Conservation (phyloP, 2,113 vertebrate genomes). For the Cacatua alba region DNA sequence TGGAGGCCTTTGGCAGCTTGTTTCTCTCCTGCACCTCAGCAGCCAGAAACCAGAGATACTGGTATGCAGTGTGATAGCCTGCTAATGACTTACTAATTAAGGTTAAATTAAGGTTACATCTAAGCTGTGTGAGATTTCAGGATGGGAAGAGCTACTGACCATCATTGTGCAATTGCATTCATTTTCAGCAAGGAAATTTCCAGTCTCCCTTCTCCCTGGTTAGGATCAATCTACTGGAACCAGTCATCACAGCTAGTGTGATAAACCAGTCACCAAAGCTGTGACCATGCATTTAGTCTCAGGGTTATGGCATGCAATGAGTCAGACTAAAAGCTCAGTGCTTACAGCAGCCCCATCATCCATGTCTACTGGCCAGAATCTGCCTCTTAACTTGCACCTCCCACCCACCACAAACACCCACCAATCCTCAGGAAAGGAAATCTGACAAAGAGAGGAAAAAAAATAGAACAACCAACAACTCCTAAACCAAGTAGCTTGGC, state of each 20-base stretch:
- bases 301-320: rapidly evolving
- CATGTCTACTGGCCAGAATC: neutral
- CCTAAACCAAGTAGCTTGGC: neutral
- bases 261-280: neutral
- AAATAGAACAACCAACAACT: neutral
- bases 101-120: neutral
- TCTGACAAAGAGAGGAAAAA: neutral
- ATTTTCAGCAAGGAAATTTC: neutral
- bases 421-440: neutral
- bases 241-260: neutral
- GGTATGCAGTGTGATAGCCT: neutral
- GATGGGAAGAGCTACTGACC: neutral
- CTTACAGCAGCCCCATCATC: neutral
- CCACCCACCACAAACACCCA: no score
- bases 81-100: neutral
- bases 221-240: neutral
- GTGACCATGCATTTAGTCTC: neutral
- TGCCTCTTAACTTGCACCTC: neutral
- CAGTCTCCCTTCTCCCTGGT: neutral
- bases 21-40: neutral
- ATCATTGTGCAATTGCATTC: neutral
- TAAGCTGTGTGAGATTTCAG: neutral
- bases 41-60: neutral
- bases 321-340: neutral
- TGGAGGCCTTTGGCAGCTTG: neutral